A percentile compares a stretch with the other conserved stretches of the same genome.
These are phyloP conservation scores for Oostethus manadensis DNA, from an alignment of 2,113 vertebrate species.

Conservation along the genomic window DNA sequence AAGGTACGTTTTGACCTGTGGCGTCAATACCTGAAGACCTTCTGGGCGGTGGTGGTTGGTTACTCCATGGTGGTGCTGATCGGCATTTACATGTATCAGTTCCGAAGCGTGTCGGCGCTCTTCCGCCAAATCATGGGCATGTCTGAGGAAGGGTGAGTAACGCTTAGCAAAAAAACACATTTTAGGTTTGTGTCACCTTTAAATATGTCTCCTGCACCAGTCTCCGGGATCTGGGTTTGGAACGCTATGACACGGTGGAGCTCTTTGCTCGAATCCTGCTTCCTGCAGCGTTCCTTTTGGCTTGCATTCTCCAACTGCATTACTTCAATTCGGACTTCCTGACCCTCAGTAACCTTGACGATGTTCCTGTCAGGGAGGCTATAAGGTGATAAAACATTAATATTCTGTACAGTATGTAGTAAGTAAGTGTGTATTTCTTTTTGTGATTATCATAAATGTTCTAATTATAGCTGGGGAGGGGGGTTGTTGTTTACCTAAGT, in stretches of 20 bases:
- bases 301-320: constrained; percentile 73
- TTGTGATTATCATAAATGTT: too few relatives aligned
- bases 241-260: constrained; percentile 61
- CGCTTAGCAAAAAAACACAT: not conserved
- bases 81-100: constrained; percentile 74
- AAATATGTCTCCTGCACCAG: constrained; percentile 36
- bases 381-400: constrained; percentile 52
- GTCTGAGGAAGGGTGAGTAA: constrained; percentile 73
- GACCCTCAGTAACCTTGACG: constrained; percentile 68
- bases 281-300: constrained; percentile 72
- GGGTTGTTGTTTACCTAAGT: too few relatives aligned
- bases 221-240: constrained; percentile 71
- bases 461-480: too few relatives aligned
- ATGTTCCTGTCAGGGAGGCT: constrained; percentile 45
- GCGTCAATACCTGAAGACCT: constrained; percentile 68
- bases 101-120: constrained; percentile 72
- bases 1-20: constrained; percentile 64
- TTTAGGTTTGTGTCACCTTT: not conserved
- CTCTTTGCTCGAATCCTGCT: constrained; percentile 70
- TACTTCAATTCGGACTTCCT: constrained; percentile 76
- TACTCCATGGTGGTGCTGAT: constrained; percentile 76
- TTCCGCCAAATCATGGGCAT: constrained; percentile 73
- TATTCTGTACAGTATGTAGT: too few relatives aligned
- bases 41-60: constrained; percentile 72
- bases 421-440: not conserved